Percentiles rank a stretch among this genome's conserved stretches.
phyloP scores from a whole-genome alignment of 2,113 vertebrate species.

The Sinosuthora webbiana region DNA sequence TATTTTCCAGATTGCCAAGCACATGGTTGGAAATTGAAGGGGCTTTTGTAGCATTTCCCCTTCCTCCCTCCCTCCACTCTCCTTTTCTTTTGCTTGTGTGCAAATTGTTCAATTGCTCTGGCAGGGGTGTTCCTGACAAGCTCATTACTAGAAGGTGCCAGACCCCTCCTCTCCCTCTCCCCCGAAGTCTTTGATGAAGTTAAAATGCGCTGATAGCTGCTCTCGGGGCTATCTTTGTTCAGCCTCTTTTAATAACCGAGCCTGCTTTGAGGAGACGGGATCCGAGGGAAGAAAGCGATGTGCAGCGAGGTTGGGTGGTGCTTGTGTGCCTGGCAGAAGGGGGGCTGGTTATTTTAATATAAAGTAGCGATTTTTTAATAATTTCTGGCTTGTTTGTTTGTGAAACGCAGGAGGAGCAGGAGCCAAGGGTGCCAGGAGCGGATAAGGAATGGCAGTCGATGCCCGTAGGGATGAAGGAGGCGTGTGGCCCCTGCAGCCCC shows the following conservation, averaged over 20 bases:
- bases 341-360: background rate
- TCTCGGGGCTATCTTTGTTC: slow-evolving; percentile 60
- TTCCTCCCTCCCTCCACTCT: slow-evolving; percentile 51
- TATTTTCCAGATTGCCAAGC: slow-evolving; percentile 86
- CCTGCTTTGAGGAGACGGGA: slow-evolving; percentile 34
- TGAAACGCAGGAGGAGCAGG: background rate
- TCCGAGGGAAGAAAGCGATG: slow-evolving; percentile 45
- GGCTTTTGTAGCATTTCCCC: slow-evolving; percentile 65
- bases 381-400: background rate
- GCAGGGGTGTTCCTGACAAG: slow-evolving; percentile 83
- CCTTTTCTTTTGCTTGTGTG: slow-evolving; percentile 78
- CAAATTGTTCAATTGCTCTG: slow-evolving; percentile 83
- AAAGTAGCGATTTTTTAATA: background rate
- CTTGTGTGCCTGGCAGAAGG: background rate
- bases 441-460: background rate
- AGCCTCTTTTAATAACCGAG: slow-evolving; percentile 47
- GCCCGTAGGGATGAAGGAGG: background rate
- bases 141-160: slow-evolving; percentile 80
- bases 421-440: background rate
- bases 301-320: slow-evolving; percentile 13
- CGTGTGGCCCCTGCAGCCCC: background rate
- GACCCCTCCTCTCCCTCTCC: slow-evolving; percentile 71
- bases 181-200: slow-evolving; percentile 72
- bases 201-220: slow-evolving; percentile 52
- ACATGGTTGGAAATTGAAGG: slow-evolving; percentile 82